Base-by-base conservation (phyloP, 2,797 vertebrate species). In the Protosalanx chinensis region DNA sequence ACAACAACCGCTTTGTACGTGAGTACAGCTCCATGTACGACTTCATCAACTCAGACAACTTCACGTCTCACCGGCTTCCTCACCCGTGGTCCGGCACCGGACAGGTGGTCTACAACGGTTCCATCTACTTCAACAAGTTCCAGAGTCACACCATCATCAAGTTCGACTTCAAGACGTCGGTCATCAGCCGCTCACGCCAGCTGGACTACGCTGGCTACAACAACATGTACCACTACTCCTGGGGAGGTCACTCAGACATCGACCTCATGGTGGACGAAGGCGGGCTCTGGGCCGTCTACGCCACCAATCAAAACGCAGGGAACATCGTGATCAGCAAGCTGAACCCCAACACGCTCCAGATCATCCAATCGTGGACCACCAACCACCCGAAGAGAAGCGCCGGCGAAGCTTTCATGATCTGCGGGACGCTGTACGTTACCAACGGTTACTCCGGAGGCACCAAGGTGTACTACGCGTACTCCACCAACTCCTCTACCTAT, bases 61-160 rank as follows among this genome's bases (percentile, higher is more conserved):
- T 98, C 91, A 98, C 97, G 30, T 98, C 96, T 0, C 96, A 97
- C 85, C 96, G 97, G 15, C 95, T 98, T 46, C 97, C 96, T 0
- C 96, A 98, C 85, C 97, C 97, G 0, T 98, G 97, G 97, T 98
- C 97, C 0, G 97, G 97, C 46, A 98, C 97, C 0, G 97, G 97
- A 0, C 97, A 98, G 87, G 97, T 98, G 79, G 96, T 98, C 74
- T 98, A 97, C 87, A 98, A 98, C 0, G 96, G 96, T 65, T 98
- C 97, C 5, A 93, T 98, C 76, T 98, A 97, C 88, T 98, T 96
- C 92, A 98, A 98, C 85, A 98, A 98, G 90, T 98, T 96, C 89
- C 97, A 98, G 91, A 98, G 96, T 84, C 96, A 98, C 92, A 96
- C 96, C 56, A 93, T 98, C 85, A 97, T 98, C 90, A 90, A 95